Percentiles rank a stretch among this genome's conserved stretches.
These are phyloP conservation scores for Tinamus guttatus DNA, from an alignment of 2,113 vertebrate genomes.

Conservation along the genomic window DNA sequence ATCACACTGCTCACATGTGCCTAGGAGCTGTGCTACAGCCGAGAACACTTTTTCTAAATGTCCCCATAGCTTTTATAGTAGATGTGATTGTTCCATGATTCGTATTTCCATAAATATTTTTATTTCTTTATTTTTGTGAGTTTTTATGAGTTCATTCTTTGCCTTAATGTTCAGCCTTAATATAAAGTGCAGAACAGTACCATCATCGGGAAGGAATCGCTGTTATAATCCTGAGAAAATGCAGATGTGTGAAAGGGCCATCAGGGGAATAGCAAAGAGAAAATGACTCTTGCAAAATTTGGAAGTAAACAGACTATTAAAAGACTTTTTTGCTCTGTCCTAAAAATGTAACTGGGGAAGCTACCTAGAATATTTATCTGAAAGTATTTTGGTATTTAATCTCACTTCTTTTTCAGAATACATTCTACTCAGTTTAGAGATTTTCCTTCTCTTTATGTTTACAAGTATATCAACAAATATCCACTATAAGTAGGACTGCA, in stretches of 20 bases:
- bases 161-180: not conserved
- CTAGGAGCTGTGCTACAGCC: too few species aligned
- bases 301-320: not conserved
- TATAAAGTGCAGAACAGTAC: not conserved
- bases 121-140: too few species aligned
- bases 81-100: not conserved
- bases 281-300: conserved; percentile 4
- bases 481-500: not conserved
- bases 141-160: not conserved
- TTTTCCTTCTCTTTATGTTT: not conserved
- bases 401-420: not conserved
- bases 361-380: not conserved
- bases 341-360: not conserved
- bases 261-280: not conserved
- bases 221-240: conserved; percentile 35
- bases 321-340: not conserved
- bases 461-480: not conserved
- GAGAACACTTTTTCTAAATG: too few species aligned
- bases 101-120: not conserved
- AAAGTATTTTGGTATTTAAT: not conserved
- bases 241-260: not conserved
- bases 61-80: too few species aligned
- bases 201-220: not conserved
- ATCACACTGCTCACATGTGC: too few species aligned
- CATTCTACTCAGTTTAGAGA: not conserved